phyloP scores from a whole-genome alignment of 30 jellyfish, hydroid and myxozoan genomes.

The Calvadosia cruxmelitensis region DNA sequence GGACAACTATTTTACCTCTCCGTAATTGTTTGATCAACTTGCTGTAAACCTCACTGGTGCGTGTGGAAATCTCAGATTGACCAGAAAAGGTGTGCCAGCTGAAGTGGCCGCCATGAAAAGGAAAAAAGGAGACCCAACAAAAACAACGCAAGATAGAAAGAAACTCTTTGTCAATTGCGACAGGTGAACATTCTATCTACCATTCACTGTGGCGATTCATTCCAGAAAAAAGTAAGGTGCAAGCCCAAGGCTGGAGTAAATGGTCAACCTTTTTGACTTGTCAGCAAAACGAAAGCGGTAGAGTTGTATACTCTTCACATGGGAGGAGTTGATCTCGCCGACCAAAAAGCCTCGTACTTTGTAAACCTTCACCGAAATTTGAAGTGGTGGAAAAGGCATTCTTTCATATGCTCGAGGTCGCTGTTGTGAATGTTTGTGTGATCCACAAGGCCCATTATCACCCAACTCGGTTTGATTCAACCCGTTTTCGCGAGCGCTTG shows the following conservation, averaged over 20 bases:
- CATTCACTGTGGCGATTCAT: conserved; percentile 4
- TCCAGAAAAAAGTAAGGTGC: conserved; percentile 10
- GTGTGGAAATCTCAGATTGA: conserved; percentile 10
- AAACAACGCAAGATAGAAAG: not conserved
- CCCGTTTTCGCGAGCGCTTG: not conserved
- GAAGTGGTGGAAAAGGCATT: conserved; percentile 30
- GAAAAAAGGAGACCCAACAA: conserved; percentile 1
- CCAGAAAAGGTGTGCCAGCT: conserved; percentile 9
- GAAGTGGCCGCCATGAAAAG: conserved; percentile 4
- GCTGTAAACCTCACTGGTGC: conserved; percentile 9
- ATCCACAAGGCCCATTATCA: conserved; percentile 9
- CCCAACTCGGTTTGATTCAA: conserved; percentile 9
- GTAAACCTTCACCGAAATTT: conserved; percentile 4
- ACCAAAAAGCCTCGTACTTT: conserved; percentile 10
- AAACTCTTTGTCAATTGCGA: conserved; percentile 5
- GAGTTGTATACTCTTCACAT: conserved; percentile 8
- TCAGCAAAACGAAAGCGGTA: conserved; percentile 3
- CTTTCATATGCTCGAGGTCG: conserved; percentile 11
- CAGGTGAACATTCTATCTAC: conserved; percentile 2
- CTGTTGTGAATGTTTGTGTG: conserved; percentile 23
- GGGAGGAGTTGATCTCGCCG: conserved; percentile 29
- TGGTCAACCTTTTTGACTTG: conserved; percentile 3
- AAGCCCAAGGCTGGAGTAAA: conserved; percentile 15
- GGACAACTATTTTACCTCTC: conserved; percentile 6
- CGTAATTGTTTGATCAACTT: too few relatives aligned